phyloP scores from a whole-genome alignment of 2,888 invertebrate genomes.

The Steinernema carpocapsae region DNA sequence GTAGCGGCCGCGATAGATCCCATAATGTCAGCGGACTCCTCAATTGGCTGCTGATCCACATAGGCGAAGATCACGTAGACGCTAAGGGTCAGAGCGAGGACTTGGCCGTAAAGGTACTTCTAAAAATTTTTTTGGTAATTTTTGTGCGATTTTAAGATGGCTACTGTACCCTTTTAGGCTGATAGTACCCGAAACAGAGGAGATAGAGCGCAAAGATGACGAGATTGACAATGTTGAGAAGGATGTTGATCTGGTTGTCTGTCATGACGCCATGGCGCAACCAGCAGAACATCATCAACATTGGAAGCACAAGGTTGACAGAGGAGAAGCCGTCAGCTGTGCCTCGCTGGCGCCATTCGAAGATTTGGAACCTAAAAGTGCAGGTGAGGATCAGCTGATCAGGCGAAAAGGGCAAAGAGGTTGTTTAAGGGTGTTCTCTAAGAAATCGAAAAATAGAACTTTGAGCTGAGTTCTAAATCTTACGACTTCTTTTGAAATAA shows the following conservation, averaged over 20 bases:
- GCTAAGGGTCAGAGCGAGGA: conserved; percentile 45
- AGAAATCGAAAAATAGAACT: too few relatives aligned
- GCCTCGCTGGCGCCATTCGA: conserved; percentile 61
- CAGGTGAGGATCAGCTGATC: neutral
- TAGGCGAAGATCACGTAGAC: conserved; percentile 56
- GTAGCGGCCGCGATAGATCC: conserved; percentile 62
- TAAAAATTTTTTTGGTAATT: conserved; percentile 47
- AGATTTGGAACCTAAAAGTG: conserved; percentile 41
- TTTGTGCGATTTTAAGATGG: neutral
- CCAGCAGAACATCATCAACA: conserved; percentile 65
- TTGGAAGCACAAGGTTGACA: conserved; percentile 62
- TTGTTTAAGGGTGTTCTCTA: too few relatives aligned
- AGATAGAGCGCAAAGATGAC: conserved; percentile 58
- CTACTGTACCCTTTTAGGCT: conserved; percentile 58
- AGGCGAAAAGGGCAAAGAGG: too few relatives aligned
- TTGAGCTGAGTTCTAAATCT: too few relatives aligned
- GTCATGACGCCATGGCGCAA: conserved; percentile 62
- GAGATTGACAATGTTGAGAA: conserved; percentile 59
- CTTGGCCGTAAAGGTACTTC: conserved; percentile 62
- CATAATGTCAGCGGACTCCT: conserved; percentile 55
- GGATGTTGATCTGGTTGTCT: conserved; percentile 56
- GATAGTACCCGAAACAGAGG: conserved; percentile 62
- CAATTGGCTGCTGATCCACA: conserved; percentile 51
- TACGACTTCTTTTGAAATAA: too few relatives aligned
- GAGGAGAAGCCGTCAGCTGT: conserved; percentile 68